Conservation (phyloP, 2,797 vertebrate genomes). For the Urophycis tenuis region DNA sequence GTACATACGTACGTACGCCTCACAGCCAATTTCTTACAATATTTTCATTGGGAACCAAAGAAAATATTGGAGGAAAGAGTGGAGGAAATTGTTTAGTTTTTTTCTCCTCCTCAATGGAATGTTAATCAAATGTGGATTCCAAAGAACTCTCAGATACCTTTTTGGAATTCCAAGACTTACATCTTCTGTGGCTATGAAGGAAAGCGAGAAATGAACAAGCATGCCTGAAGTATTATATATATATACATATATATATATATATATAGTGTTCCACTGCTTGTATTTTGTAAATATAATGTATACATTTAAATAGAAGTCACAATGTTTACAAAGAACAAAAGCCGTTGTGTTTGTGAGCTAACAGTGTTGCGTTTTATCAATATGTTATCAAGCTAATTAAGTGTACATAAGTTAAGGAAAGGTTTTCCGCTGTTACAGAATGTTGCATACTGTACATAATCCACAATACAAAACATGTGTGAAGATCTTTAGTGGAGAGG, state of each 20-base stretch:
- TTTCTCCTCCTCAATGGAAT: conserved; percentile 38
- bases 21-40: conserved; percentile 23
- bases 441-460: conserved; percentile 53
- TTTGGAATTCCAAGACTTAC: conserved; percentile 31
- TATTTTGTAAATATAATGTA: conserved; percentile 37
- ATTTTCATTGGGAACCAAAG: conserved; percentile 29
- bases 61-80: conserved; percentile 32
- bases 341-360: conserved; percentile 53
- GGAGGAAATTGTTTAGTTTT: conserved; percentile 22
- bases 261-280: conserved; percentile 67
- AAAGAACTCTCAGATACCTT: conserved; percentile 35
- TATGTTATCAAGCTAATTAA: conserved; percentile 49
- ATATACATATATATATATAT: conserved; percentile 27
- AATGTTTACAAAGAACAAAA: conserved; percentile 70
- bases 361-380: conserved; percentile 49
- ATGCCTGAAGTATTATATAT: conserved; percentile 39
- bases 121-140: conserved; percentile 41
- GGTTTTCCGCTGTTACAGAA: conserved; percentile 33
- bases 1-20: conserved; percentile 11
- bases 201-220: conserved; percentile 36
- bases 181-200: conserved; percentile 43
- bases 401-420: conserved; percentile 34
- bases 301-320: conserved; percentile 57
- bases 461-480: conserved; percentile 33
- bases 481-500: conserved; percentile 31